A percentile compares a stretch with the other conserved stretches of the same genome.
These are phyloP conservation scores for Phaethornis superciliosus DNA, from an alignment of 2,113 vertebrate genomes.

Conservation along the genomic window DNA sequence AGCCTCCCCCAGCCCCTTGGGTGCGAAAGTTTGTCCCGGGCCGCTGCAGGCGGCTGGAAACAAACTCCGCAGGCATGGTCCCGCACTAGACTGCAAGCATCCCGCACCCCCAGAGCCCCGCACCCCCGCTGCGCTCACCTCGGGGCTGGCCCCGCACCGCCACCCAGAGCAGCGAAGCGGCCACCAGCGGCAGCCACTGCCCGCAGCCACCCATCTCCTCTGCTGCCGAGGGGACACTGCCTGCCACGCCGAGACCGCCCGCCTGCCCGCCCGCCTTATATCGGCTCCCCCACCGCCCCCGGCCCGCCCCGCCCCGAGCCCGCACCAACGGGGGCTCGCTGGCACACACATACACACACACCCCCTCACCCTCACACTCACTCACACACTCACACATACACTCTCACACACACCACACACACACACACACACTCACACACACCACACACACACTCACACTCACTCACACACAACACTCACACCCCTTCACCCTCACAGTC, in stretches of 20 bases:
- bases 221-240: not conserved
- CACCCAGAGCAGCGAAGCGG: constrained; percentile 35
- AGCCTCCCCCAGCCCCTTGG: not conserved
- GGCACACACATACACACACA: not conserved
- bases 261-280: not conserved
- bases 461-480: no score
- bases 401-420: no score
- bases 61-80: no score
- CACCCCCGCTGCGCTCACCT: constrained; percentile 66
- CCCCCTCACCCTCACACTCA: no score
- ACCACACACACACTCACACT: no score
- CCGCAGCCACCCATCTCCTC: not conserved
- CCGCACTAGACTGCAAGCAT: no score
- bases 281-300: not conserved
- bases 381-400: no score
- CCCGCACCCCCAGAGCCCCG: not conserved
- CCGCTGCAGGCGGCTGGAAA: not conserved
- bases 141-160: constrained; percentile 68
- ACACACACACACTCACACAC: not conserved
- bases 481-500: no score
- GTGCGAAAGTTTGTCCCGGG: not conserved
- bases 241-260: not conserved
- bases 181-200: not conserved
- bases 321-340: not conserved
- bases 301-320: not conserved